Evolutionary conservation across 2,113 vertebrate genomes (phyloP), one percentile per base, ranked within the genome.

Genomic region (Vimba vimba): DNA sequence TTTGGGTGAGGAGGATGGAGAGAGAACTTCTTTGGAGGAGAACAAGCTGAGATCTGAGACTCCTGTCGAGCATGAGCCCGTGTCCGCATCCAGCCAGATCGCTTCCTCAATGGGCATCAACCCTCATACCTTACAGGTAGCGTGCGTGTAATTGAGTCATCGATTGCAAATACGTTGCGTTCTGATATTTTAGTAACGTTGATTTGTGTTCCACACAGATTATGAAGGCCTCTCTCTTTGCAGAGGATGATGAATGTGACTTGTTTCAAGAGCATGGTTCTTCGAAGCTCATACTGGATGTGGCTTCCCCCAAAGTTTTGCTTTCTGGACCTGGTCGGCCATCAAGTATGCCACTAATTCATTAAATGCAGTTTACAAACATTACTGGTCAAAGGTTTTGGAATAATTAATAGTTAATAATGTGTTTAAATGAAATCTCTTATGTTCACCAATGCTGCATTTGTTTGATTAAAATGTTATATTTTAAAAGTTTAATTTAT

Each of bases 191-290:
- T 13, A 66, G 11, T 9, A 39, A 52, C 64, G 7, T n/a, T 55
- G 9, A 17, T 83, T 81, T 33, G 55, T 39, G 0, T 45, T 83
- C n/a, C 33, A 59, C 84, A 33, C 90, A 99, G 98, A 97, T 99
- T 82, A 99, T 99, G 98, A 99, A 99, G 91, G 97, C 98, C 0
- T 98, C 97, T 21, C 91, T 99, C 87, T 96, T 99, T 47, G 92
- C 93, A 2, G 98, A 97, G 23, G 98, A 98, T 0, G 97, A 99
- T 0, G 97, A 98, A 33, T 83, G 91, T 1, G 97, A 98, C 79
- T 71, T 91, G 69, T 90, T 95, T 75, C 88, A 93, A 68, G 94
- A 96, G 43, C 93, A 85, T 8, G 76, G 74, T 0, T 90, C 89
- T 66, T 79, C 85, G 83, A 97, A 96, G 43, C 68, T 90, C 12